Base-by-base conservation (phyloP, 2,888 invertebrate genomes). In the Prenolepis imparis region DNA sequence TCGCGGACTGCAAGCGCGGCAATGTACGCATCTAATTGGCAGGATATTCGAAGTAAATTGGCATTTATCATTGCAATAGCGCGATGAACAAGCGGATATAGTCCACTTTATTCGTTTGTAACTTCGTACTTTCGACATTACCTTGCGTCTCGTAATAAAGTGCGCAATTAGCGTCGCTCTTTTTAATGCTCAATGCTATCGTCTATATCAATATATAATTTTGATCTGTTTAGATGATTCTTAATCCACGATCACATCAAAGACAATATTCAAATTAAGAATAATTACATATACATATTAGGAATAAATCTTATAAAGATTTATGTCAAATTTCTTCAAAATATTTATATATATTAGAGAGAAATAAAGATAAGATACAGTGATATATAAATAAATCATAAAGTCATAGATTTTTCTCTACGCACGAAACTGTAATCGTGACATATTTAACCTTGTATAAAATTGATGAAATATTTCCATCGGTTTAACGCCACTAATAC, bases 11-110 rank as follows among this genome's bases (percentile, higher is more conserved):
- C 41, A 41, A 32, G 21, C 41, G 41, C 15, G 21, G 18, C 12
- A 68, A 68, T 41, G 41, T 32, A 12, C 9, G 41, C 2, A 57
- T 57, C 41, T 68, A 68, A 77, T 77, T 67, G 68, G 15, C 55
- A 8, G 6, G 41, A 44, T 39, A 41, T 32, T 57, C n/a, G 21
- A 57, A 77, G 28, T 32, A 28, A 55, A 77, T 57, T 57, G 41
- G 28, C 57, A 32, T 77, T 57, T 57, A 77, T 77, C 28, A 6
- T 77, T 57, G 41, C 12, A 28, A 3, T n/a, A 41, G 67, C n/a
- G 39, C 28, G n/a, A 66, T 67, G 39, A 55, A 66, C 6, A 36
- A 24, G n/a, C 39, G 28, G 55, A 57, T 39, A 55, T 18, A 39
- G n/a, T 67, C 28, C 55, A 39, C 44, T 64, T 64, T 64, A 64